Conservation (phyloP, 2,888 invertebrate species). For the Rapana venosa region DNA sequence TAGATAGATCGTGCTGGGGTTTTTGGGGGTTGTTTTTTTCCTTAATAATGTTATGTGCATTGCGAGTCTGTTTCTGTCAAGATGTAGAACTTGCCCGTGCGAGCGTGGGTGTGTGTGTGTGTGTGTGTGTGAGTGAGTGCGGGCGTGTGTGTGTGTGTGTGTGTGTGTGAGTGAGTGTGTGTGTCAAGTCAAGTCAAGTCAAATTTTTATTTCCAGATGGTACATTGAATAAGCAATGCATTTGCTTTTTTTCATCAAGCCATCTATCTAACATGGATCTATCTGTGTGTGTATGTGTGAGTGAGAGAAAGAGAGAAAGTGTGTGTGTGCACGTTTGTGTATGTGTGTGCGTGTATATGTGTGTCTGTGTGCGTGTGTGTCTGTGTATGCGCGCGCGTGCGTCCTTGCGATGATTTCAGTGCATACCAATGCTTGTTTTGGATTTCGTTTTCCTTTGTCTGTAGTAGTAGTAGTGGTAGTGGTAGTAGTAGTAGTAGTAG, state of each 20-base stretch:
- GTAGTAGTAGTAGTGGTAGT: conserved; percentile 2
- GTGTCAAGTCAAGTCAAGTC: too few species aligned
- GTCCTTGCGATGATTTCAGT: neutral
- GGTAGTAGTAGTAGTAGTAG: neutral
- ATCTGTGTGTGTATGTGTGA: neutral
- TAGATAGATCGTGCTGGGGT: too few species aligned
- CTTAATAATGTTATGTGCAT: neutral
- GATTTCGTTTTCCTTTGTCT: too few species aligned
- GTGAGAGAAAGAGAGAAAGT: too few species aligned
- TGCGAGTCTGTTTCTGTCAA: neutral
- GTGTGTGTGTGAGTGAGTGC: neutral
- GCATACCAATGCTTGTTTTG: neutral
- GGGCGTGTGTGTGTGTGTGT: neutral
- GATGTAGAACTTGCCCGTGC: neutral
- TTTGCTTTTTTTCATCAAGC: too few species aligned
- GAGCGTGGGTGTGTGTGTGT: neutral
- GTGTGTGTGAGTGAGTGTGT: neutral
- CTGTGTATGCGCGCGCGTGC: neutral
- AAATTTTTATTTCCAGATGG: too few species aligned
- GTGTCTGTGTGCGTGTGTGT: too few species aligned
- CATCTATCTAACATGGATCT: too few species aligned
- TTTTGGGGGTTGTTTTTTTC: neutral
- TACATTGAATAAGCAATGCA: too few species aligned
- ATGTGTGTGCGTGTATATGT: neutral
- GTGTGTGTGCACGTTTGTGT: neutral